Evolutionary conservation across 2,113 vertebrate genomes (phyloP).

Genomic region (Hippolais icterina): DNA sequence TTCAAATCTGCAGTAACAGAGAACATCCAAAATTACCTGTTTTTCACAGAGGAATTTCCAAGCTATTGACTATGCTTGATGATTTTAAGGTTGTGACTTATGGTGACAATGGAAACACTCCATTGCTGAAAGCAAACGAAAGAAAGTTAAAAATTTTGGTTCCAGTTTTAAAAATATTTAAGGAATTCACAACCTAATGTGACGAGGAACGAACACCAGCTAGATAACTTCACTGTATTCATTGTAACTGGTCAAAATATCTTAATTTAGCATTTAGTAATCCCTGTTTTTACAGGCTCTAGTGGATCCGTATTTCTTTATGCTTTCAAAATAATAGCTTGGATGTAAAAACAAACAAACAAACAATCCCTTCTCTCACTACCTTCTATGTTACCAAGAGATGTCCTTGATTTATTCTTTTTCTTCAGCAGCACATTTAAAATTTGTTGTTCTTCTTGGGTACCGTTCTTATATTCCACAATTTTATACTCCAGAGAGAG

Average conservation of each 20-base stretch:
- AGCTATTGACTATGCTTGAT: neutral
- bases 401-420: neutral
- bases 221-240: neutral
- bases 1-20: neutral
- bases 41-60: neutral
- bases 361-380: rapidly evolving
- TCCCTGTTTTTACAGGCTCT: rapidly evolving
- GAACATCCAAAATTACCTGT: neutral
- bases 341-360: neutral
- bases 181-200: rapidly evolving
- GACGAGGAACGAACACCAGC: neutral
- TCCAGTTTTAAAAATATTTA: neutral
- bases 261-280: neutral
- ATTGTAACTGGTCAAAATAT: neutral
- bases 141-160: neutral
- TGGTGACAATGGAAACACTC: neutral
- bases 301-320: neutral
- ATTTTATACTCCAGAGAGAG: neutral
- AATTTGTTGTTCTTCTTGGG: neutral
- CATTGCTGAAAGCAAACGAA: neutral
- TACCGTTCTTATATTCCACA: neutral
- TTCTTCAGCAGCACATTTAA: rapidly evolving
- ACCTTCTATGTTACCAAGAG: neutral
- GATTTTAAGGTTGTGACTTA: neutral
- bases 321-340: neutral